Evolutionary conservation across 1,140 invertebrate species (phyloP), one percentile per base, ranked within the genome.

Genomic region (Cydia pomonella): DNA sequence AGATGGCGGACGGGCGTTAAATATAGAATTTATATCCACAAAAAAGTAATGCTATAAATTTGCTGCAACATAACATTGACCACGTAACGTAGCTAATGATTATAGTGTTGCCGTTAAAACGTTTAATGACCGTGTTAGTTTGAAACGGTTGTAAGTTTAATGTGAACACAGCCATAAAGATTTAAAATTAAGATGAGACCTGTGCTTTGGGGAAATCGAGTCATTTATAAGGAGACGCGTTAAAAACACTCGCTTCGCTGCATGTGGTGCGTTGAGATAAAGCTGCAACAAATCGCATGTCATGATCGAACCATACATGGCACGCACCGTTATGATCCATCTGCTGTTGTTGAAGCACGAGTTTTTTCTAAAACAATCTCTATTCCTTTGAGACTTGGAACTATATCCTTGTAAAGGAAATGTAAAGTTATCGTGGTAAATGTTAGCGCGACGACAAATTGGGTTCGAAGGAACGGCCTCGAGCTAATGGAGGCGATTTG

Each of bases 221-320:
- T 21, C 0, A 69, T 69, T 69, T 69, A 69, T 33, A 69, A 33
- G 23, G 64, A 41, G 27, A 10, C 27, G 27, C 64, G 27, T 33
- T 29, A 69, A 64, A 59, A 64, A 69, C 29, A 69, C 29, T 69
- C 29, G 29, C 64, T 29, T 16, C 64, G 29, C 64, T 69, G 64
- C 64, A 64, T 64, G 63, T 64, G 63, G 27, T 59, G 21, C 21
- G 53, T 33, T 29, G n/a, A 80, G 77, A 84, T 82, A 82, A 82
- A 82, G 78, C 78, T 82, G 83, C 79, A 85, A 87, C 86, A 86
- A 85, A 88, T 87, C 84, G 82, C 79, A 80, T 80, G 80, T 86
- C 86, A 87, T 83, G 82, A 81, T 73, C 79, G 76, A 73, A 75
- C 87, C 85, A 83, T 87, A 84, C 81, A 80, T 82, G 86, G 75